Base-by-base conservation (phyloP, 1,140 invertebrate species). In the Platorchestia sp. region DNA sequence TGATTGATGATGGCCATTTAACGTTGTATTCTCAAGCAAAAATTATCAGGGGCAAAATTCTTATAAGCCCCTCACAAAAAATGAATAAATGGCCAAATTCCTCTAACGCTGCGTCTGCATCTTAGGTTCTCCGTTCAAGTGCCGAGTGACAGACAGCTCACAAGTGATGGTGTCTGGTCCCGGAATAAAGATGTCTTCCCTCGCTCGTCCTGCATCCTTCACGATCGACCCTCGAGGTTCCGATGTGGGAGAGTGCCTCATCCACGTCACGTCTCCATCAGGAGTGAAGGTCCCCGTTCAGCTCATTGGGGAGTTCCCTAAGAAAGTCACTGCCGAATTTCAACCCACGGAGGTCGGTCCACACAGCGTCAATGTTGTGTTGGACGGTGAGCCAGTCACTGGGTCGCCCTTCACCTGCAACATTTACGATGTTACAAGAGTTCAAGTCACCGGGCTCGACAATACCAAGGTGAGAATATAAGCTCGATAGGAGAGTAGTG, bases 371-470 rank as follows among this genome's bases (percentile, higher is more conserved):
- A 98, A 98, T 91, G 98, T 99, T 41, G 97, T 98, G 44, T 98
- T 99, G 95, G 98, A 98, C 95, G 98, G 98, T 44, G 98, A 99
- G 96, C 98, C 98, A 90, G 98, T 99, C 0, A 98, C 98, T 96
- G 99, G 98, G 0, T 99, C 98, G n/a, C 99, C 99, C 0, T 99
- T 99, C 97, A 98, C 98, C 51, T 99, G 99, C 97, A 99, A 99
- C 97, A 98, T 99, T 59, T 99, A 99, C 96, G 99, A 99, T 97
- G 99, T 99, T 0, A 98, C 98, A 14, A 98, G 98, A 96, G 98
- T 99, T 0, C 97, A 98, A 96, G 98, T 99, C 19, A 98, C 98
- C 42, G 98, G 98, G 22, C 97, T 98, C 95, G 98, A 97, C 41
- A 97, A 97, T 95, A 97, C 97, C 86, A 97, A 97, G 97, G 97